Base-by-base conservation (phyloP, 2,797 vertebrate species). In the Chelon auratus region DNA sequence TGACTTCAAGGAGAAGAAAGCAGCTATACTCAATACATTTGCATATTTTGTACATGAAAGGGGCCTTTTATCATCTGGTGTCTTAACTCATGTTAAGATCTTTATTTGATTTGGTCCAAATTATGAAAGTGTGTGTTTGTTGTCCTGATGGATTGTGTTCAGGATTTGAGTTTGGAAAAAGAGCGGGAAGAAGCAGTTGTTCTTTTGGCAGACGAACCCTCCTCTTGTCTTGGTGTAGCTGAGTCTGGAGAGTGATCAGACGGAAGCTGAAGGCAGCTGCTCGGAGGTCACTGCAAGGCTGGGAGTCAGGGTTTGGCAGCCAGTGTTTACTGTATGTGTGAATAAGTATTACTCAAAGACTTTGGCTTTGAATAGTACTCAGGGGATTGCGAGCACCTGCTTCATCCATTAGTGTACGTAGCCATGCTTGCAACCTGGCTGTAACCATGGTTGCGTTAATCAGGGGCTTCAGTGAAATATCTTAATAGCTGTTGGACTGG, bases 171-270 rank as follows among this genome's bases (percentile, higher is more conserved):
- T 20, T 48, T 17, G n/a, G 9, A 30, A 54, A 52, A 87, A 70
- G 54, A 81, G 77, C 82, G 76, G 82, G 86, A 88, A 82, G 60
- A 9, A 75, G 82, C 79, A 76, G 82, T 63, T 81, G 59, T 66
- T 48, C 22, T 68, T 52, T 80, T 77, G 82, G 81, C 85, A 65
- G 54, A 13, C 59, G 1, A 37, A 51, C 55, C 36, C 33, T 6
- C 33, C 47, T 72, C 51, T 68, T 45, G 57, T 54, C 20, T 47
- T 40, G n/a, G 30, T 11, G 30, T 42, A 37, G 39, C 52, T 33
- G 56, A 62, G 24, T 43, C 55, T 72, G 59, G 55, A 66, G 39
- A 48, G 69, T 26, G 67, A 68, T 81, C 60, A 59, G 72, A 55
- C 26, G 53, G 71, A 17, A n/a, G 47, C 20, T 26, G 50, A 48